A percentile compares a stretch with the other conserved stretches of the same genome.
Conservation (phyloP, 2,888 invertebrate genomes). For the Allygus modestus region DNA sequence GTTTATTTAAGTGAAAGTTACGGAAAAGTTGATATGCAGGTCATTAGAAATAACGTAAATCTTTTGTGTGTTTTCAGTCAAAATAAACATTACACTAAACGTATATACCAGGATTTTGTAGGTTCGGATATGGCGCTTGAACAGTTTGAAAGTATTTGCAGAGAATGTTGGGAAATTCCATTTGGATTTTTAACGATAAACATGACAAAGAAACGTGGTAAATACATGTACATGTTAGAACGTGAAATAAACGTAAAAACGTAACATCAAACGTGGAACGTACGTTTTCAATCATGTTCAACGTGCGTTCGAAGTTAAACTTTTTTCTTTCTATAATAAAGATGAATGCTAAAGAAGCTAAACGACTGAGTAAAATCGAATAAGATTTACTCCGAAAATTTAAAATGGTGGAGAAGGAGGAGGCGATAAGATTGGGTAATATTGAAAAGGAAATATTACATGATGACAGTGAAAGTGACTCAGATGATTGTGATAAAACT, state of each 20-base stretch:
- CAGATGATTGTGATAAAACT: not conserved
- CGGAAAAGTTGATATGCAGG: constrained; percentile 16
- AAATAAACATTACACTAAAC: constrained; percentile 25
- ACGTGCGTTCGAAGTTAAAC: not conserved
- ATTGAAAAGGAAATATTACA: not conserved
- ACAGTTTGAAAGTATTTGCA: not conserved
- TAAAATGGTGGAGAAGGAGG: not conserved
- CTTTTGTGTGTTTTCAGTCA: not conserved
- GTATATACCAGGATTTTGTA: constrained; percentile 17
- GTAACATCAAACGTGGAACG: not conserved
- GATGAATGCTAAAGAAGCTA: constrained; percentile 23
- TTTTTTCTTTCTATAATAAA: constrained; percentile 1
- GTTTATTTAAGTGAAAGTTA: constrained; percentile 16
- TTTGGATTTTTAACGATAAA: constrained; percentile 3
- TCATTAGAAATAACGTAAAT: constrained; percentile 13
- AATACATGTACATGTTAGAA: constrained; percentile 11
- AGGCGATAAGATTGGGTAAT: not conserved
- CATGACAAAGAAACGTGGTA: not conserved
- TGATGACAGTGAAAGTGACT: not conserved
- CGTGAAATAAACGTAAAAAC: not conserved
- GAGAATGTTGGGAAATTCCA: not conserved
- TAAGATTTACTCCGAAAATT: constrained; percentile 20
- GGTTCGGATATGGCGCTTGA: constrained; percentile 12
- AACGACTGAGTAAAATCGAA: constrained; percentile 5
- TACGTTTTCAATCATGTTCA: not conserved